Base-by-base conservation (phyloP, 2,113 vertebrate genomes). In the Hippolais icterina region DNA sequence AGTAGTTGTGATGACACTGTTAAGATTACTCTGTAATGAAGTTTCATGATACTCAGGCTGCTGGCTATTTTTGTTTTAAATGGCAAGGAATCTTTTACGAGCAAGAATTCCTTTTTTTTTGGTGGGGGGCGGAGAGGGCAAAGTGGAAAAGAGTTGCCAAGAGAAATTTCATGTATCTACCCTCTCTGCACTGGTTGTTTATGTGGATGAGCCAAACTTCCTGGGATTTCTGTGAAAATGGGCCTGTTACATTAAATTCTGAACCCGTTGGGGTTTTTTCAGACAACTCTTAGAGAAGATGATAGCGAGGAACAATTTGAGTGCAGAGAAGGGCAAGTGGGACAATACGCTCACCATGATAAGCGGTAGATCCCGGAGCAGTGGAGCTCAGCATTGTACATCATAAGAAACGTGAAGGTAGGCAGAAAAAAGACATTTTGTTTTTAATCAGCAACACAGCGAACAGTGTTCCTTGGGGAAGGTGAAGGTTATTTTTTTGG, bases 1-100 rank as follows among this genome's bases (percentile, higher is more conserved):
- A 71, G 61, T 91, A 92, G 96, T 94, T 97, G 70, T 90, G 90
- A 96, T 97, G 92, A 96, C 90, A 78, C 54, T 91, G 91, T 71
- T 92, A 92, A 97, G 86, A 86, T 95, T 94, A 86, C 69, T 80
- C 83, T 89, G 70, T 93, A 89, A 70, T 50, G 59, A 94, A 89
- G 65, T 87, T 94, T 96, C 64, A 31, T 69, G 63, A 79, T 89
- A 52, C 84, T 87, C 69, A 90, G 69, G 33, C 63, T 85, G 54
- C 52, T 94, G 77, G 50, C 52, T 94, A 18, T 75, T 94, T 87
- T 71, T 69, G 17, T 59, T 96, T 91, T 85, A 77, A 75, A 89
- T 28, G 6, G 24, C 31, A 69, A 81, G 76, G 42, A 61, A 53
- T 69, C 23, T 82, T 64, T 24, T 37, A 69, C 41, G 4, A 71